Base-by-base conservation (phyloP, 2,888 invertebrate genomes). In the Alsophila aescularia region DNA sequence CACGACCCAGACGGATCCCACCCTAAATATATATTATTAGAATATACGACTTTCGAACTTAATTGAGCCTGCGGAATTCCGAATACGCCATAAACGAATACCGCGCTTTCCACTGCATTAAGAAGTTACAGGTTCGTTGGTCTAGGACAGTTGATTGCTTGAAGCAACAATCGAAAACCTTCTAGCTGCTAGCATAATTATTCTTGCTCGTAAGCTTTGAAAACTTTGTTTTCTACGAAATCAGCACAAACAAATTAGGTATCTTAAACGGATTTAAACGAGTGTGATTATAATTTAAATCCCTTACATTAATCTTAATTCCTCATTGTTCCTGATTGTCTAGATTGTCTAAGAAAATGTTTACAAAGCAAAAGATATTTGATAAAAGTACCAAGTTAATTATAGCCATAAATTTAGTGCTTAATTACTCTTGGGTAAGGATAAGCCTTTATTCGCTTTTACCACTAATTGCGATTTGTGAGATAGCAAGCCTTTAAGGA, bases 21-120 rank as follows among this genome's bases (percentile, higher is more conserved):
- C 62, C 59, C 54, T 61, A 37, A 59, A 60, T 60, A 62, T 50
- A 64, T 60, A 62, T 68, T 67, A 68, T 66, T 65, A 63, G 62
- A 66, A 66, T 69, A 62, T 65, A 67, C 61, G 64, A 65, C 66
- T 66, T 62, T 58, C 53, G 58, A 64, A 73, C 64, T 67, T 70
- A 69, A 73, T 66, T 66, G 57, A 62, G 55, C 62, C 60, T 58
- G 53, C 55, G 60, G 64, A 62, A 66, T 64, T 58, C 63, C 55
- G 54, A 56, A 58, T 45, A 55, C 52, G 52, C 62, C 52, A 50
- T 60, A 60, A 55, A 60, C 57, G 64, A 64, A 66, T 62, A 60
- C 66, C 63, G 49, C 61, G 59, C 45, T 58, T 58, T 53, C 50
- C 59, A 66, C 58, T 56, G 55, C 63, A 66, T 66, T 63, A 63